phyloP scores from a whole-genome alignment of 2,113 vertebrate genomes.

The Sinocyclocheilus anophthalmus region DNA sequence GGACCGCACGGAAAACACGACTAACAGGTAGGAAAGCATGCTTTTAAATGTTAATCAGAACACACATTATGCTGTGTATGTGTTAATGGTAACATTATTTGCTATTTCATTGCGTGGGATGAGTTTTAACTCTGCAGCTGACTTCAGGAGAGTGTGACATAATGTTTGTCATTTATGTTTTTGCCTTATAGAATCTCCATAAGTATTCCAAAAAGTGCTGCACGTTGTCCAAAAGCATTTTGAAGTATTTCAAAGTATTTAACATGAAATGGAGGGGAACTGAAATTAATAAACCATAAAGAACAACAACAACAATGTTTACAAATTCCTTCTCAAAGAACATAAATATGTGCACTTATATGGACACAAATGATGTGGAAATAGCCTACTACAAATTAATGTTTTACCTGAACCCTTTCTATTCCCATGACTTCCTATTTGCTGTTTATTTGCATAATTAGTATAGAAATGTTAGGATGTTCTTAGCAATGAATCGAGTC shows the following conservation, averaged over 20 bases:
- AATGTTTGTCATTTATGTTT: neutral
- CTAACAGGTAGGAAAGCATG: slow-evolving; percentile 42
- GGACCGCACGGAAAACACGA: slow-evolving; percentile 32
- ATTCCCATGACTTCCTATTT: neutral
- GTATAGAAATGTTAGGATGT: neutral
- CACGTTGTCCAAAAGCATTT: neutral
- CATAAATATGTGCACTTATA: neutral
- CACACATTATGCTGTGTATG: neutral
- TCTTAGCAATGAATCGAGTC: neutral
- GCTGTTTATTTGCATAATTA: neutral
- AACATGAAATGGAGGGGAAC: neutral
- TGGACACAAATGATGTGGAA: neutral
- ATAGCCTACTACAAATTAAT: neutral
- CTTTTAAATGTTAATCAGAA: neutral
- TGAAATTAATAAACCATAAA: neutral
- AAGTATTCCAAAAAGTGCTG: neutral
- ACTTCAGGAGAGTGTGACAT: neutral
- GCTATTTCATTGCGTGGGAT: neutral
- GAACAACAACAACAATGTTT: neutral
- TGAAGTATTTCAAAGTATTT: neutral
- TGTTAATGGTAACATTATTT: neutral
- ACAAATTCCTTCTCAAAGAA: neutral
- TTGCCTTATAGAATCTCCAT: neutral
- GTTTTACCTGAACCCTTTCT: neutral
- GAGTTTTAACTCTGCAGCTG: slow-evolving; percentile 6